phyloP scores from a whole-genome alignment of 2,888 invertebrate species.

The Glyphotaelius pellucidus region DNA sequence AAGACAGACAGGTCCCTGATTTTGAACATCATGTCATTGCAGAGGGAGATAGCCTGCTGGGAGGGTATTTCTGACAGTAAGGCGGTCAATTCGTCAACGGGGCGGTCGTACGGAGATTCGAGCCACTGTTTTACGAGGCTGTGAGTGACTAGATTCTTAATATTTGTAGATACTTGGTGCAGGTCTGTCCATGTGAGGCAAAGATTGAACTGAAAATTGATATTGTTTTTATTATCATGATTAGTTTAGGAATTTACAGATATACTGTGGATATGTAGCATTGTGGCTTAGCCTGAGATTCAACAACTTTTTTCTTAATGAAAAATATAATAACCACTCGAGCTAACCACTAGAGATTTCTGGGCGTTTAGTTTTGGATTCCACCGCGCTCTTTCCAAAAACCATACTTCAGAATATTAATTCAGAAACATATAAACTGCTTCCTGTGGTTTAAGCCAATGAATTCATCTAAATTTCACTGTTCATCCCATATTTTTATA shows the following conservation, averaged over 20 bases:
- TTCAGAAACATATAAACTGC: too few species aligned
- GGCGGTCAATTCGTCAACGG: constrained; percentile 74
- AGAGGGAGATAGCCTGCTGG: constrained; percentile 79
- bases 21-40: constrained; percentile 80
- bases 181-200: constrained; percentile 84
- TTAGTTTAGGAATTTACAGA: neutral
- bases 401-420: too few species aligned
- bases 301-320: too few species aligned
- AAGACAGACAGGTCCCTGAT: constrained; percentile 81
- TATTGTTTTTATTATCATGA: constrained; percentile 40
- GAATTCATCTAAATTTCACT: too few species aligned
- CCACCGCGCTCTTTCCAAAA: too few species aligned
- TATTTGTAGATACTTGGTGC: constrained; percentile 78
- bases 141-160: constrained; percentile 76
- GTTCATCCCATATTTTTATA: too few species aligned
- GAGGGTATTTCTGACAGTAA: constrained; percentile 80
- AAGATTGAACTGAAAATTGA: constrained; percentile 77
- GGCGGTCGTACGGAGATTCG: constrained; percentile 75
- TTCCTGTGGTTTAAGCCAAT: too few species aligned
- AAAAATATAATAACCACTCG: too few species aligned
- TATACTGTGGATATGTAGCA: neutral
- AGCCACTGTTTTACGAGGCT: constrained; percentile 78
- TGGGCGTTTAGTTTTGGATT: too few species aligned
- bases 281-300: too few species aligned
- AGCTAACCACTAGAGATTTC: too few species aligned